Evolutionary conservation across 2,888 invertebrate species (phyloP), one percentile per base, ranked within the genome.

Genomic region (Andrena trimmerana): DNA sequence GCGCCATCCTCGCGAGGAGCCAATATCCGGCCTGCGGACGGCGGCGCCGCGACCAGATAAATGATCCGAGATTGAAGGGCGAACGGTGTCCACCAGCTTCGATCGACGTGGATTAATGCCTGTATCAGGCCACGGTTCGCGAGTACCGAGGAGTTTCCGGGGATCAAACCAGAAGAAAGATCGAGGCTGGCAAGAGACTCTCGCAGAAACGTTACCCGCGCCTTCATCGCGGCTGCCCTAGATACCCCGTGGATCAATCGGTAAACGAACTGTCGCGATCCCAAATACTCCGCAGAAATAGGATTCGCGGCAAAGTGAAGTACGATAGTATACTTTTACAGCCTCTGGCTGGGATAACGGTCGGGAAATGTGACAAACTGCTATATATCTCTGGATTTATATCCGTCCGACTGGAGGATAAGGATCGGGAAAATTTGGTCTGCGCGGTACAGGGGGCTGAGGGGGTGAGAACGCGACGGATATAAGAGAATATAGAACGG

Each of bases 41-140:
- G n/a, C 59, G 66, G 29, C 24, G 33, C 7, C 27, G 24, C 20
- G 1, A 42, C 20, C 13, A 29, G 60, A 81, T 73, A 79, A 72
- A 81, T 78, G 71, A 73, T 65, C 63, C 33, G 50, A 16, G 54
- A 74, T 74, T 27, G 62, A 74, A 48, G 54, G 24, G 59, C 42
- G 65, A 57, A 52, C 27, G 63, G 27, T 16, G 10, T 13, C 1
- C 54, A 24, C 42, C 59, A 57, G 59, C 31, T 60, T 67, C 80
- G 86, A 88, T 84, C 79, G 86, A 87, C 82, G 77, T 78, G 79
- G 78, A 87, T 82, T 88, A 88, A 87, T 86, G 87, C 78, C 69
- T 70, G 69, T 63, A 63, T 62, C 68, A 48, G 52, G 36, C 29
- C 42, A 7, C 20, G 42, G 62, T 27, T 54, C 52, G 27, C 29